Base-by-base conservation (phyloP, 2,797 vertebrate genomes). In the Loriculus beryllinus region DNA sequence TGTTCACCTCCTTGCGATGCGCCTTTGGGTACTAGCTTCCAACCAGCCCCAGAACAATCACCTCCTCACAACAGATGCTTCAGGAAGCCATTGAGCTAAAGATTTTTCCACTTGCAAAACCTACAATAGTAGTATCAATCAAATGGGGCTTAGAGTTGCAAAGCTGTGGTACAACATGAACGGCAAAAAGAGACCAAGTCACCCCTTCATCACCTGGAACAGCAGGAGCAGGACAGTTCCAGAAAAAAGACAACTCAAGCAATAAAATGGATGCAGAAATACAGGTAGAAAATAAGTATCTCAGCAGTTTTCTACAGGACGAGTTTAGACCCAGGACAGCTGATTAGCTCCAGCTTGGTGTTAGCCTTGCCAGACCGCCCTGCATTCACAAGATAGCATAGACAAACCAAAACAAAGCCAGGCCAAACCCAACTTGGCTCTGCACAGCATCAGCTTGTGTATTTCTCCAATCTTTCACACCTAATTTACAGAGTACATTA, bases 401-500 rank as follows among this genome's bases (percentile, higher is more conserved):
- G 25, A 6, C 1, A 45, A 88, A 47, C 35, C 47, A 79, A 87
- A 88, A 56, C 19, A 60, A 35, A 93, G 56, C 60, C 88, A 72
- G 75, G 71, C 63, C 79, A 85, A 82, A 88, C 76, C 82, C 28
- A 47, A 40, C 42, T 62, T 62, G 80, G 82, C 91, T 93, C 91
- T 14, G 60, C 64, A 35, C 42, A 77, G 88, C 86, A 64, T 26
- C 86, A 90, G 90, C 91, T 74, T 64, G 62, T 29, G 69, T n/a
- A 1, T 65, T 62, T 84, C 84, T 71, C 67, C 78, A 76, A n/a
- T 45, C 39, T 65, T 94, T 89, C 91, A 85, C 87, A 93, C 91
- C 79, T 89, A 72, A 91, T 89, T 93, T 89, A 76, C 89, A 67
- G 75, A 85, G 87, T 51, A 64, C n/a, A 60, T 82, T 62, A 89